These are phyloP conservation scores for Branchellion lobata DNA, from an alignment of 2,888 invertebrate species.

Conservation along the genomic window DNA sequence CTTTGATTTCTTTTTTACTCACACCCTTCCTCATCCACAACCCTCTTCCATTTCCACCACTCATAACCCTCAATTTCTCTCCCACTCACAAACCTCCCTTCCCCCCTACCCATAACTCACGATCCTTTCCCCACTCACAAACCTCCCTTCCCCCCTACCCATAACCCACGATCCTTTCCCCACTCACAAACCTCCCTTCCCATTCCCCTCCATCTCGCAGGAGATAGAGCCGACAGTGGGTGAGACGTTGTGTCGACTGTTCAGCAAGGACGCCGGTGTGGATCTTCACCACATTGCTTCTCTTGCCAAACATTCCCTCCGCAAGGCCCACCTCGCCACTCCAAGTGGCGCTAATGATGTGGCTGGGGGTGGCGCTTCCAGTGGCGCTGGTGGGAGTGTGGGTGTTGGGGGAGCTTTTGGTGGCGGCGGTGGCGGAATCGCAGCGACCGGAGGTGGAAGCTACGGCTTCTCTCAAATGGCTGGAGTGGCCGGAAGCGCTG, in stretches of 20 bases:
- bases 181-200: neutral
- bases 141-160: neutral
- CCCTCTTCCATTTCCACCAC: neutral
- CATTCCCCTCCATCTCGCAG: slow-evolving; percentile 65
- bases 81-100: neutral
- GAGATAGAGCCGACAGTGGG: slow-evolving; percentile 95
- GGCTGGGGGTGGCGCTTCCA: neutral
- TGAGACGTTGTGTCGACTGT: slow-evolving; percentile 86
- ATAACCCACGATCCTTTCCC: neutral
- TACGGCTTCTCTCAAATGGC: too few relatives aligned
- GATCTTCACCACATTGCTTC: slow-evolving; percentile 59
- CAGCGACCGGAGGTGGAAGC: too few relatives aligned
- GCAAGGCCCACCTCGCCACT: neutral
- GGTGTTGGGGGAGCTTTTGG: slow-evolving; percentile 2
- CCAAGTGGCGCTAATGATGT: neutral
- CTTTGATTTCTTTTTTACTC: too few relatives aligned
- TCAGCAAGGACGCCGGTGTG: slow-evolving; percentile 75
- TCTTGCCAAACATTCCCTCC: slow-evolving; percentile 55
- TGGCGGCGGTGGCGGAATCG: neutral
- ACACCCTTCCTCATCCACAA: too few relatives aligned
- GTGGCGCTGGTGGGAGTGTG: neutral
- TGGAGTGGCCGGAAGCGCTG: too few relatives aligned
- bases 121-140: too few relatives aligned
- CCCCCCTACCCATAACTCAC: neutral
- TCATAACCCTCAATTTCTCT: too few relatives aligned